A percentile compares a stretch with the other conserved stretches of the same genome.
Conservation (phyloP, 2,888 invertebrate genomes). For the Mantis religiosa region DNA sequence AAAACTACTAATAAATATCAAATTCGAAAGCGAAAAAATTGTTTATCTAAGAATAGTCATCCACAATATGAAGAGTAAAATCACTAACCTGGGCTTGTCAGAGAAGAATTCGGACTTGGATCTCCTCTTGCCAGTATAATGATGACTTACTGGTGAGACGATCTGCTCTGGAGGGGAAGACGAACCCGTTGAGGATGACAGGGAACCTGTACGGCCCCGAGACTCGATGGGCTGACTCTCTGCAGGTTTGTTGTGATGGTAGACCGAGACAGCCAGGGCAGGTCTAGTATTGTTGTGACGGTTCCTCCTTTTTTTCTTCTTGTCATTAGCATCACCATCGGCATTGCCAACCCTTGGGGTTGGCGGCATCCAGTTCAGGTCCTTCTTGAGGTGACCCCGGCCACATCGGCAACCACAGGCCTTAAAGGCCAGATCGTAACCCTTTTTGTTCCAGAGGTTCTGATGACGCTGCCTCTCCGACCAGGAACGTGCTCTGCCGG, state of each 20-base stretch:
- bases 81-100: constrained; percentile 73
- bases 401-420: constrained; percentile 93
- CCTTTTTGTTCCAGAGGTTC: constrained; percentile 96
- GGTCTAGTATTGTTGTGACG: constrained; percentile 62
- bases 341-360: constrained; percentile 51
- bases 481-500: constrained; percentile 90
- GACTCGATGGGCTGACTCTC: constrained; percentile 41
- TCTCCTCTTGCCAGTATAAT: constrained; percentile 65
- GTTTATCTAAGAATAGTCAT: no score
- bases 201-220: constrained; percentile 67
- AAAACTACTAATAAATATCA: no score
- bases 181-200: constrained; percentile 73
- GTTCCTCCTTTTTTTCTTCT: constrained; percentile 66
- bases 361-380: constrained; percentile 85
- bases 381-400: constrained; percentile 88
- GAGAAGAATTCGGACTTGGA: constrained; percentile 70
- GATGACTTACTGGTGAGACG: constrained; percentile 65
- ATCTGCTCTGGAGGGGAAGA: constrained; percentile 68
- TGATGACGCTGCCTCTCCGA: constrained; percentile 90
- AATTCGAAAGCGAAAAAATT: no score
- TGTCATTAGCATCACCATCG: constrained; percentile 52
- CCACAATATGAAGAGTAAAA: no score
- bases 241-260: constrained; percentile 27
- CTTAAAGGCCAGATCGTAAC: constrained; percentile 92
- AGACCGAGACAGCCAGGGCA: constrained; percentile 54